Conservation (phyloP, 30 jellyfish, hydroid and myxozoan species). For the Cassiopea andromeda region DNA sequence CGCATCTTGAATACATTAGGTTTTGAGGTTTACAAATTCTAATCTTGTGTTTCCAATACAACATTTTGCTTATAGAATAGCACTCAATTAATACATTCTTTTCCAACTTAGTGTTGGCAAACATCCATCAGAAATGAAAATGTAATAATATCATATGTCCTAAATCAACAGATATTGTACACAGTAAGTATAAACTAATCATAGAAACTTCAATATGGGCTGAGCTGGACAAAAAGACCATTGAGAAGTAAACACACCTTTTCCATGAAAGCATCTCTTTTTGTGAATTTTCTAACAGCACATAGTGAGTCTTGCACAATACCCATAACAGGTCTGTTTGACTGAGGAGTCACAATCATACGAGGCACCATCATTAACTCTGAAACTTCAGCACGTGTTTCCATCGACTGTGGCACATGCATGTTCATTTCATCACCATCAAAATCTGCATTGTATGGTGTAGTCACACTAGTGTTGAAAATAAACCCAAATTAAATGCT, state of each 20-base stretch:
- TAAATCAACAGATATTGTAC: no score
- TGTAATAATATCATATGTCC: no score
- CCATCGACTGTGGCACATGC: slow-evolving; percentile 99
- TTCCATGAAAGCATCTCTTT: slow-evolving; percentile 96
- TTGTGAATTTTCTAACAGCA: slow-evolving; percentile 96
- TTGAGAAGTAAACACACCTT: slow-evolving; percentile 51
- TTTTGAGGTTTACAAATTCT: no score
- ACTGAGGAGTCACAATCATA: slow-evolving; percentile 96
- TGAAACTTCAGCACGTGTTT: slow-evolving; percentile 98
- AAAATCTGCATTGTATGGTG: slow-evolving; percentile 99
- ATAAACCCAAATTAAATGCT: neutral
- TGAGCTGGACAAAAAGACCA: neutral
- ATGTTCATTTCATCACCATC: slow-evolving; percentile 99
- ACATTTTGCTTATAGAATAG: no score
- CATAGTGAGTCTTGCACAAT: slow-evolving; percentile 98
- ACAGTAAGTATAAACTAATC: no score
- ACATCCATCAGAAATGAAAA: no score
- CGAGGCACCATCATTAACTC: slow-evolving; percentile 99
- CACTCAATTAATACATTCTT: no score
- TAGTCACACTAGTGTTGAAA: slow-evolving; percentile 85
- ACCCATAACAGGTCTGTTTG: slow-evolving; percentile 99
- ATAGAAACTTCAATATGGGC: neutral
- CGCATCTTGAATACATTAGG: no score
- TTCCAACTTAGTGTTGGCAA: no score
- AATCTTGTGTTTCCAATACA: no score